Conservation (phyloP, 2,888 invertebrate species). For the Calameuta filiformis region DNA sequence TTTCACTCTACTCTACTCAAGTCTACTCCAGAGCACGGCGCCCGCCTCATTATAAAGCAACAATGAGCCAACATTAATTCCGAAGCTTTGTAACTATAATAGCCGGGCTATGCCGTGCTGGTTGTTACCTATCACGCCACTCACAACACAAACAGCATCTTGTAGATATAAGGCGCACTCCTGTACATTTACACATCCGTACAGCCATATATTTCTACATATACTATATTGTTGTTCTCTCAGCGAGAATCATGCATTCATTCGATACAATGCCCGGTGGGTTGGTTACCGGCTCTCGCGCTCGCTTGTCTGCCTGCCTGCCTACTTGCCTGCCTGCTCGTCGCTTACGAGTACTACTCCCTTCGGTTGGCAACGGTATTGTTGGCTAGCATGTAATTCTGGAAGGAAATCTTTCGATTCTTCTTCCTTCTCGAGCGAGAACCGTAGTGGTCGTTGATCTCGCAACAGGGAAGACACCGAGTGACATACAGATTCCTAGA, state of each 20-base stretch:
- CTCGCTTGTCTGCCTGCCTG: not conserved
- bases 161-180: not conserved
- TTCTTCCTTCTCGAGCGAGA: not conserved
- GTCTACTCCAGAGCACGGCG: not conserved
- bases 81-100: constrained; percentile 1
- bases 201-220: not conserved
- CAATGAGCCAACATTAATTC: constrained; percentile 7
- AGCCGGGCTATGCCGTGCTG: not conserved
- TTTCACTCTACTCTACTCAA: not conserved
- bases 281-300: not conserved
- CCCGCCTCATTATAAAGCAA: constrained; percentile 2
- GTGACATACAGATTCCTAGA: constrained; percentile 7
- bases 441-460: not conserved
- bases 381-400: not conserved
- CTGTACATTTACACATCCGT: not conserved
- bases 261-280: not conserved
- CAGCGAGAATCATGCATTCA: not conserved
- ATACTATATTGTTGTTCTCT: not conserved
- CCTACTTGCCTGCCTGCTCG: not conserved
- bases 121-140: not conserved
- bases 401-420: not conserved
- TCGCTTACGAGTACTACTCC: not conserved
- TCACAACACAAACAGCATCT: constrained; percentile 4
- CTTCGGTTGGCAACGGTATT: not conserved
- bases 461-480: constrained; percentile 8